Percentiles rank a stretch among this genome's conserved stretches.
Conservation (phyloP, 2,888 invertebrate genomes). For the Sericinus montela region DNA sequence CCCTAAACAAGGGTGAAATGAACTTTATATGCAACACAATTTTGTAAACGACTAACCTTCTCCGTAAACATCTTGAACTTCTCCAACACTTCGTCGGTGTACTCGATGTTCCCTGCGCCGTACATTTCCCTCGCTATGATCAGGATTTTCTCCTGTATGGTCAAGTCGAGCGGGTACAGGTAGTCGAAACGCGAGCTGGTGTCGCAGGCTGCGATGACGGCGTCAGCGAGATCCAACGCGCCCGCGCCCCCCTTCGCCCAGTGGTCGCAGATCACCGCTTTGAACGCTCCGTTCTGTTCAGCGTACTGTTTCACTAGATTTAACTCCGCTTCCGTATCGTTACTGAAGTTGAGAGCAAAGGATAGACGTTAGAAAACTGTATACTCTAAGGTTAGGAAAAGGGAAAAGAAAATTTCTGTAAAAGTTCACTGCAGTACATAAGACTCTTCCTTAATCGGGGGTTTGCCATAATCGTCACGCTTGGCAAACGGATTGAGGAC, state of each 20-base stretch:
- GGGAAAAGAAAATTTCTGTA: too few species aligned
- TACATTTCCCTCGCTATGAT: slow-evolving; percentile 96
- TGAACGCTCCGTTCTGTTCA: slow-evolving; percentile 88
- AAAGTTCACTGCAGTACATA: too few species aligned
- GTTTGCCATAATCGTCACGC: too few species aligned
- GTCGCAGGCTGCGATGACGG: slow-evolving; percentile 89
- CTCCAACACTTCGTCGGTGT: slow-evolving; percentile 84
- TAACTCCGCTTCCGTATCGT: slow-evolving; percentile 92
- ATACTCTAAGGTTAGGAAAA: too few species aligned
- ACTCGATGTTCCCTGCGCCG: slow-evolving; percentile 92
- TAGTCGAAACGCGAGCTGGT: slow-evolving; percentile 81
- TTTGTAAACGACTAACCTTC: slow-evolving; percentile 84
- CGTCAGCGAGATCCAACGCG: slow-evolving; percentile 90
- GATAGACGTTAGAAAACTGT: too few species aligned
- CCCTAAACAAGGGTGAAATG: too few species aligned
- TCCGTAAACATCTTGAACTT: slow-evolving; percentile 85
- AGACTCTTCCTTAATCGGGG: too few species aligned
- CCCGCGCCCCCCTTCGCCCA: slow-evolving; percentile 95
- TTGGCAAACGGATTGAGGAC: too few species aligned
- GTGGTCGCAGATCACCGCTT: slow-evolving; percentile 92
- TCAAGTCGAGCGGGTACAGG: slow-evolving; percentile 83
- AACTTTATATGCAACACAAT: too few species aligned
- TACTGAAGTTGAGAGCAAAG: slow-evolving; percentile 64
- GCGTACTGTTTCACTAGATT: slow-evolving; percentile 86
- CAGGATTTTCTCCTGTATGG: slow-evolving; percentile 92